These are phyloP conservation scores for Benitochromis conjunctus DNA, from an alignment of 2,113 vertebrate genomes.

Conservation along the genomic window DNA sequence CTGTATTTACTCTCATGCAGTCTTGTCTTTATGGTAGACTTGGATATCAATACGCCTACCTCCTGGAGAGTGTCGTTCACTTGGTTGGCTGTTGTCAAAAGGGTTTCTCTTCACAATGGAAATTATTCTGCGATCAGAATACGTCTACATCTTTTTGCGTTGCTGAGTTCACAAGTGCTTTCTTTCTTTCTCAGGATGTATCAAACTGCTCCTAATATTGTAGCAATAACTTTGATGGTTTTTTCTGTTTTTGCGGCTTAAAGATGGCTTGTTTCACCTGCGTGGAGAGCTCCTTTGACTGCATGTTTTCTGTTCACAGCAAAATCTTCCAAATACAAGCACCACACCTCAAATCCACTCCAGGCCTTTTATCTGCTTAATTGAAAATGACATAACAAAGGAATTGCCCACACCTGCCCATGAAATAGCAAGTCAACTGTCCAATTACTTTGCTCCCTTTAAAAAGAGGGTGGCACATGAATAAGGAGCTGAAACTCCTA, in stretches of 20 bases:
- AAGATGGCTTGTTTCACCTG: not conserved
- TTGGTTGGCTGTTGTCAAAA: not conserved
- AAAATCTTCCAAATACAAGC: not conserved
- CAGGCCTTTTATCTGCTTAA: not conserved
- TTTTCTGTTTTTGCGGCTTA: not conserved
- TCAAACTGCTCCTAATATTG: not conserved
- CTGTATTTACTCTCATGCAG: not conserved
- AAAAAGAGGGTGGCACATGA: not conserved
- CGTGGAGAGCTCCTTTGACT: not conserved
- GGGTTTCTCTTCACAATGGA: not conserved
- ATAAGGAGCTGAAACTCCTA: not conserved
- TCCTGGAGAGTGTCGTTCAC: not conserved
- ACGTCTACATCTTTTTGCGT: rapidly evolving
- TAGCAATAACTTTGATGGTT: not conserved
- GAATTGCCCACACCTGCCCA: not conserved
- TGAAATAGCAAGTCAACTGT: not conserved
- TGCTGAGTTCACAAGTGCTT: not conserved
- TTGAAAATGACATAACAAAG: not conserved
- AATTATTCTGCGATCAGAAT: not conserved
- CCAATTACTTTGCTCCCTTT: not conserved
- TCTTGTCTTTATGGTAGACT: not conserved
- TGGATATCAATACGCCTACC: not conserved
- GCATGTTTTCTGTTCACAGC: not conserved
- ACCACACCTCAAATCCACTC: not conserved
- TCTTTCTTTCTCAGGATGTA: not conserved